Conservation (phyloP, 1,140 invertebrate species). For the Pogonomyrmex barbatus region DNA sequence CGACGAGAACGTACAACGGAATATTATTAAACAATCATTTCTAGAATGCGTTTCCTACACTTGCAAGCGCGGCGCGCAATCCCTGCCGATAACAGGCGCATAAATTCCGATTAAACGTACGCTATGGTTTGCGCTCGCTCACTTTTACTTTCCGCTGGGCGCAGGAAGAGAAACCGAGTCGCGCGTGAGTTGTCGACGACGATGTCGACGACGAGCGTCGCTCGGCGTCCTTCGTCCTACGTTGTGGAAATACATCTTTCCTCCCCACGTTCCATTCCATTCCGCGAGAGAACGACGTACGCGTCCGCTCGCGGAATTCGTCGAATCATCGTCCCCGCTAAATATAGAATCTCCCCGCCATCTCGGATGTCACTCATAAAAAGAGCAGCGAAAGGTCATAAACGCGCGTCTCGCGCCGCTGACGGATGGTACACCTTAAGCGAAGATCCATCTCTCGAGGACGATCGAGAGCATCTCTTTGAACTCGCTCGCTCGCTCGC, state of each 20-base stretch:
- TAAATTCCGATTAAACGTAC: slow-evolving; percentile 67
- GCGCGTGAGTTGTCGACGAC: not conserved
- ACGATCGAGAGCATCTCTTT: slow-evolving; percentile 49
- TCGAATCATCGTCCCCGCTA: slow-evolving; percentile 54
- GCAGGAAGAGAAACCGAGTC: slow-evolving; percentile 53
- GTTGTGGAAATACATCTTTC: not conserved
- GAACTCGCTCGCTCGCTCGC: slow-evolving; percentile 44
- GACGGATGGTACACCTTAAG: slow-evolving; percentile 3
- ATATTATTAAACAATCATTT: slow-evolving; percentile 77
- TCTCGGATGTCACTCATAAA: slow-evolving; percentile 45
- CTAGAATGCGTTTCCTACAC: slow-evolving; percentile 60
- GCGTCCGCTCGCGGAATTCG: slow-evolving; percentile 32
- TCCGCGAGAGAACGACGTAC: slow-evolving; percentile 7
- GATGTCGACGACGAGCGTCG: not conserved
- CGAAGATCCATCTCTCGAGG: slow-evolving; percentile 43
- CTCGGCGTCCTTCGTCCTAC: not conserved
- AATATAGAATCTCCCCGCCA: slow-evolving; percentile 50
- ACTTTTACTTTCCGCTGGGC: slow-evolving; percentile 68
- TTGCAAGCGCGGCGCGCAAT: slow-evolving; percentile 42
- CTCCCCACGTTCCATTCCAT: not conserved
- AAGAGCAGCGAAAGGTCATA: slow-evolving; percentile 39
- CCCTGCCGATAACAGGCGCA: slow-evolving; percentile 63
- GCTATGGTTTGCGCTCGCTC: slow-evolving; percentile 33
- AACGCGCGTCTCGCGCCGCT: not conserved
- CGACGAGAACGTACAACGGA: slow-evolving; percentile 67